phyloP scores from a whole-genome alignment of 2,797 vertebrate species.

The Oryzias dopingdopingensis region DNA sequence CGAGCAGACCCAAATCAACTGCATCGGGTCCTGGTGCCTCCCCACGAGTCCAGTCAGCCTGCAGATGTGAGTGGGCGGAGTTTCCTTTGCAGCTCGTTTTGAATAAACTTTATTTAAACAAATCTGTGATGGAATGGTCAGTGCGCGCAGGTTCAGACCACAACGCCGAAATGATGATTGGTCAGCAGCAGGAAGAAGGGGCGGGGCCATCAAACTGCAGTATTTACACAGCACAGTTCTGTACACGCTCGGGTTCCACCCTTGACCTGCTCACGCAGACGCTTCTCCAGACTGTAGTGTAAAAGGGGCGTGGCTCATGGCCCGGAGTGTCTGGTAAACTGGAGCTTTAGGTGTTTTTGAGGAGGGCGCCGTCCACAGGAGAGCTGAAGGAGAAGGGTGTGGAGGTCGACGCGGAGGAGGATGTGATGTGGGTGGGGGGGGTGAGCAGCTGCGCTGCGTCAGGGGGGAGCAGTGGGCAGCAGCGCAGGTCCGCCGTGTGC shows the following conservation, averaged over 20 bases:
- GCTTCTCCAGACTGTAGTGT: slow-evolving; percentile 57
- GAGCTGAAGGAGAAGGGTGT: slow-evolving; percentile 66
- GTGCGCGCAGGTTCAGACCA: no score
- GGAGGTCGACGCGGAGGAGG: slow-evolving; percentile 57
- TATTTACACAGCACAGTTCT: slow-evolving; percentile 79
- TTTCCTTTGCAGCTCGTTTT: no score
- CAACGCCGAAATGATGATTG: slow-evolving; percentile 19
- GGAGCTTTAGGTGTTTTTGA: slow-evolving; percentile 86
- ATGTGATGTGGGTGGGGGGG: slow-evolving; percentile 67
- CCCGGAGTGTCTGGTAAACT: slow-evolving; percentile 14
- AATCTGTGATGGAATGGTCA: neutral
- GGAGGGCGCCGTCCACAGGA: slow-evolving; percentile 84
- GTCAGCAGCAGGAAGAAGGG: slow-evolving; percentile 15
- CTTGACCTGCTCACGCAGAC: slow-evolving; percentile 32
- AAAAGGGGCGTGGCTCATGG: slow-evolving; percentile 19
- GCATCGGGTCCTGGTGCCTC: no score
- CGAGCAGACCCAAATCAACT: neutral
- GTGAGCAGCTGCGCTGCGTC: slow-evolving; percentile 85
- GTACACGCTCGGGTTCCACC: slow-evolving; percentile 68
- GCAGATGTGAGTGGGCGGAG: no score
- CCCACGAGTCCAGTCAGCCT: no score
- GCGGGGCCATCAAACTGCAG: slow-evolving; percentile 65
- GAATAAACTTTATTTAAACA: neutral
- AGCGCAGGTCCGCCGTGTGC: slow-evolving; percentile 84
- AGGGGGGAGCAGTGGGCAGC: slow-evolving; percentile 82